Percentiles rank a stretch among this genome's conserved stretches.
phyloP scores from a whole-genome alignment of 2,888 invertebrate species.

The Scrobipalpa atriplicella region DNA sequence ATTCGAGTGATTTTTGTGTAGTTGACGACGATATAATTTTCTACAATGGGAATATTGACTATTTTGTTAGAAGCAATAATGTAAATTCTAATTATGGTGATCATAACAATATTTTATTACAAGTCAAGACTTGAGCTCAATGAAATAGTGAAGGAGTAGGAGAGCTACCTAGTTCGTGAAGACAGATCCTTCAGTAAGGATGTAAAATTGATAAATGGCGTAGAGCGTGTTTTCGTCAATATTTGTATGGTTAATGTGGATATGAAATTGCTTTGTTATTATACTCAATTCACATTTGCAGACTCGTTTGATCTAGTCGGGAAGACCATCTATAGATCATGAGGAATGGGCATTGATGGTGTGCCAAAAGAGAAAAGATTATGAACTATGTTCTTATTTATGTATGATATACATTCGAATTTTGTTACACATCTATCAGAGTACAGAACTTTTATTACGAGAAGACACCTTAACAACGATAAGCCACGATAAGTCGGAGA shows the following conservation, averaged over 20 bases:
- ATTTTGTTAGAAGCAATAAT: constrained; percentile 31
- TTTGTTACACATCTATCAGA: background rate
- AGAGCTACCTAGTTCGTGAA: constrained; percentile 6
- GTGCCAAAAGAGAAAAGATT: background rate
- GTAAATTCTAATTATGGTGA: constrained; percentile 18
- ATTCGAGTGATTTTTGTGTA: constrained; percentile 74
- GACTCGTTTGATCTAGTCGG: background rate
- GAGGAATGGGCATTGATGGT: background rate
- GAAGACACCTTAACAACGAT: background rate
- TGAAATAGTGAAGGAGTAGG: background rate
- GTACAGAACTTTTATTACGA: background rate
- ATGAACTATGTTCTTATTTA: background rate
- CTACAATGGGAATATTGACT: constrained; percentile 56
- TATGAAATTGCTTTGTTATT: background rate
- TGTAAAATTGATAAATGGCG: background rate
- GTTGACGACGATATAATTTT: constrained; percentile 68
- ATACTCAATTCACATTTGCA: constrained; percentile 2
- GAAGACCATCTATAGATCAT: background rate
- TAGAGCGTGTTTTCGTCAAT: background rate
- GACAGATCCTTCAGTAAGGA: background rate
- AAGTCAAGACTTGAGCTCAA: constrained; percentile 22
- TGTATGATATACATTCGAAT: background rate
- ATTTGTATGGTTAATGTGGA: background rate
- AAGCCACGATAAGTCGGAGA: background rate
- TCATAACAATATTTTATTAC: constrained; percentile 21